These are phyloP conservation scores for Sebastes minor DNA, from an alignment of 2,797 vertebrate genomes.

Conservation along the genomic window DNA sequence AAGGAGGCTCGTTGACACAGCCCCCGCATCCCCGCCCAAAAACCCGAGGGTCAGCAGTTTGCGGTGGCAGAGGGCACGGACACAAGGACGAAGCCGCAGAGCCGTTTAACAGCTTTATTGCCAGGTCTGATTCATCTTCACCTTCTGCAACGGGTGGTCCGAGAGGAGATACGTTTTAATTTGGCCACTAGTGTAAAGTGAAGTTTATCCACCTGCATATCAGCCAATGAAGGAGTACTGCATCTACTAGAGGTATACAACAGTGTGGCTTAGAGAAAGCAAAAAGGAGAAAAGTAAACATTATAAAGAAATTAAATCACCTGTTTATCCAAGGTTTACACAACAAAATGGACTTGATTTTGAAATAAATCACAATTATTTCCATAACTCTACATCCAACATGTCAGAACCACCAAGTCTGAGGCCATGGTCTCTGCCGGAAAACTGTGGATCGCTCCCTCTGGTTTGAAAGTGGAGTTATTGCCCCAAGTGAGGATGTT, in stretches of 20 bases:
- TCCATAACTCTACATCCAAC: neutral
- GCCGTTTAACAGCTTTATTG: conserved; percentile 13
- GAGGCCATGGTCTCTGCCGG: neutral
- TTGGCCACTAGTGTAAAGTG: neutral
- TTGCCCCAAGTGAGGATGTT: neutral
- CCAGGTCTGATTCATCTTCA: conserved; percentile 7
- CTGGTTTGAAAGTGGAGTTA: neutral
- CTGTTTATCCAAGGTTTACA: neutral
- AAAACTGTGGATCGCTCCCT: neutral
- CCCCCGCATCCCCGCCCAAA: neutral
- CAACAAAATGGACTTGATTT: neutral
- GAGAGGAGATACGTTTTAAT: neutral
- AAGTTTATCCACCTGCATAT: neutral
- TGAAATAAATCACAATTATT: neutral
- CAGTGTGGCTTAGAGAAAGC: neutral
- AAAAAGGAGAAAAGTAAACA: neutral
- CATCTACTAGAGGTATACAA: neutral
- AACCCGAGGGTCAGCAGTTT: conserved; percentile 50
- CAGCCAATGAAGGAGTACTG: neutral
- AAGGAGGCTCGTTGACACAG: conserved; percentile 5
- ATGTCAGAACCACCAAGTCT: neutral
- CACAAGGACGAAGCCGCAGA: conserved; percentile 22
- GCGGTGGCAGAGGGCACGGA: neutral
- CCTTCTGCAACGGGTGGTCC: neutral
- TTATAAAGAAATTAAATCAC: neutral